Conservation (phyloP, 1,140 invertebrate species). For the Drosophila truncata region DNA sequence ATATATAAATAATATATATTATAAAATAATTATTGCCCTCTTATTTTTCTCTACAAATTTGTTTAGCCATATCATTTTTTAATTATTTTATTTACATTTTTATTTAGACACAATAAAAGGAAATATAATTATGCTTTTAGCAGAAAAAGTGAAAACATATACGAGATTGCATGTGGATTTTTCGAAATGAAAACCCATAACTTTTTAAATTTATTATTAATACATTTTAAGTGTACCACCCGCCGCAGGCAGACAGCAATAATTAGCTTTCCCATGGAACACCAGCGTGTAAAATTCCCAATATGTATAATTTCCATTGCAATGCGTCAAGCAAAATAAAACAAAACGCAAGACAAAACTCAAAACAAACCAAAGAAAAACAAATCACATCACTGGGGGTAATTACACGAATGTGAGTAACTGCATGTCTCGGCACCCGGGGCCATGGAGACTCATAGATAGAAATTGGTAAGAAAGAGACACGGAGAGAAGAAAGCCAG, state of each 20-base stretch:
- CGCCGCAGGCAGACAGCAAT: slow-evolving; percentile 21
- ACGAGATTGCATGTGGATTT: background rate
- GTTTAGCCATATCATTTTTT: too few relatives aligned
- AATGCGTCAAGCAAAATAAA: slow-evolving; percentile 25
- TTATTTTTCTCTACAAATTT: too few relatives aligned
- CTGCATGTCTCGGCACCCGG: slow-evolving; percentile 18
- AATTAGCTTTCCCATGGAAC: slow-evolving; percentile 47
- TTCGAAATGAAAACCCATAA: background rate
- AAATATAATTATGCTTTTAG: background rate
- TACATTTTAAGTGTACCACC: slow-evolving; percentile 29
- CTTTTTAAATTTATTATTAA: slow-evolving; percentile 8
- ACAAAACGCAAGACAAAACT: slow-evolving; percentile 40
- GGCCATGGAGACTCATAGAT: slow-evolving; percentile 15
- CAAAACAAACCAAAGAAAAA: slow-evolving; percentile 26
- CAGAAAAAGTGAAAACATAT: background rate
- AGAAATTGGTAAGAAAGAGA: slow-evolving; percentile 24
- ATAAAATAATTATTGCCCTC: too few relatives aligned
- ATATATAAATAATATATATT: too few relatives aligned
- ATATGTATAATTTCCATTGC: slow-evolving; percentile 42
- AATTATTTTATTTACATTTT: background rate
- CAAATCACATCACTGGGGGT: slow-evolving; percentile 40
- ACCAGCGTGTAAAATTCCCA: slow-evolving; percentile 37
- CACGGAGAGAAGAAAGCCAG: slow-evolving; percentile 23
- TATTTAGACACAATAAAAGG: background rate
- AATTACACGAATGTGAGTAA: slow-evolving; percentile 36